These are phyloP conservation scores for Heliocidaris tuberculata DNA, from an alignment of 35 echinoderm and acorn worm genomes.

Conservation along the genomic window DNA sequence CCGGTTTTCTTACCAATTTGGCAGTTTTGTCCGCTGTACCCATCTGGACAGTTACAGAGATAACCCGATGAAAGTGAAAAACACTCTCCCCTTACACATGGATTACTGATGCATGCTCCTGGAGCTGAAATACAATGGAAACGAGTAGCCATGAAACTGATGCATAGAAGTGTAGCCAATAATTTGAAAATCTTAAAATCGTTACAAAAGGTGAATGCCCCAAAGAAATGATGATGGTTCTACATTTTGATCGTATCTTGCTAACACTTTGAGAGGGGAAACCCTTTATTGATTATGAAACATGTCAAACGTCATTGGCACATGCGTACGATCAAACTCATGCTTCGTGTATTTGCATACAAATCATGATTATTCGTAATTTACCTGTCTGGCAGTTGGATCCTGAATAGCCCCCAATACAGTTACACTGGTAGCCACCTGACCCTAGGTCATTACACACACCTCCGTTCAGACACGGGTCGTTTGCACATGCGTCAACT, in stretches of 20 bases:
- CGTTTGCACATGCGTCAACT: not conserved
- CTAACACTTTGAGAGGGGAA: too few relatives aligned
- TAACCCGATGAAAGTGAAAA: not conserved
- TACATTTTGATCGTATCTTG: too few relatives aligned
- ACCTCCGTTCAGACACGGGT: not conserved
- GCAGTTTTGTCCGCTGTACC: not conserved
- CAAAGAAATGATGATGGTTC: too few relatives aligned
- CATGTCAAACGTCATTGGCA: too few relatives aligned
- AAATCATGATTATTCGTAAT: not conserved
- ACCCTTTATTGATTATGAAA: too few relatives aligned
- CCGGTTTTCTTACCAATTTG: constrained; percentile 21
- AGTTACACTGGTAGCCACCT: not conserved
- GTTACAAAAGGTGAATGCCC: too few relatives aligned
- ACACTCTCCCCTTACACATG: not conserved
- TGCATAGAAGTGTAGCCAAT: too few relatives aligned
- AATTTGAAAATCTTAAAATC: too few relatives aligned
- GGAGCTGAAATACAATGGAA: not conserved
- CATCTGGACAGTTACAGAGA: constrained; percentile 22
- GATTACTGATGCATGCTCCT: constrained; percentile 25
- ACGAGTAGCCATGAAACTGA: too few relatives aligned
- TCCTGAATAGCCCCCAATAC: not conserved
- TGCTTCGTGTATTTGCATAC: not conserved
- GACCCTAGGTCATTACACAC: not conserved
- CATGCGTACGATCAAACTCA: too few relatives aligned
- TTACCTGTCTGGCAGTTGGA: not conserved